Percentiles rank a stretch among this genome's conserved stretches.
These are phyloP conservation scores for Lamprologus ornatipinnis DNA, from an alignment of 2,113 vertebrate genomes.

Conservation along the genomic window DNA sequence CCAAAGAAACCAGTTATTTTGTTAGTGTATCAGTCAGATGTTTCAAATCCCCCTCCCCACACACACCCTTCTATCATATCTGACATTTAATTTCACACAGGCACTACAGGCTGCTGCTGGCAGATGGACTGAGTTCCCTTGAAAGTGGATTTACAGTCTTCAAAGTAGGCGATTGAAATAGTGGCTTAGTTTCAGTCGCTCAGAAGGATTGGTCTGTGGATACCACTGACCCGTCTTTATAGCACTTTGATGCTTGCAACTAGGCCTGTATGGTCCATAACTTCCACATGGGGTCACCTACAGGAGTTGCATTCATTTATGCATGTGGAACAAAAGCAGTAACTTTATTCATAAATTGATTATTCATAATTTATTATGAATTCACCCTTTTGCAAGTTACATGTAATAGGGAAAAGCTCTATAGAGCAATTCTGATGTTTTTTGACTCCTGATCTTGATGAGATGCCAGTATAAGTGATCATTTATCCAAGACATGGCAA, in stretches of 20 bases:
- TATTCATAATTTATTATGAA: background rate
- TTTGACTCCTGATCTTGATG: background rate
- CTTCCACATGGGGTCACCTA: background rate
- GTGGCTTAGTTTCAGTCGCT: background rate
- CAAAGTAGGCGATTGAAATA: background rate
- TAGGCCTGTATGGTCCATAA: background rate
- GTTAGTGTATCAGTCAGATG: background rate
- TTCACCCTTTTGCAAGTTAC: background rate
- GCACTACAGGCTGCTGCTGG: background rate
- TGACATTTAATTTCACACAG: conserved; percentile 29
- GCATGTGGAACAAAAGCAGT: background rate
- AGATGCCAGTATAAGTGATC: background rate
- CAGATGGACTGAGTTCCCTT: conserved; percentile 8
- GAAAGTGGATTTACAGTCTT: conserved; percentile 15
- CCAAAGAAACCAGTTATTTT: background rate
- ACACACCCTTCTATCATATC: background rate
- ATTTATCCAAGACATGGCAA: background rate
- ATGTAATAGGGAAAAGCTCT: background rate
- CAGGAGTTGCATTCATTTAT: background rate
- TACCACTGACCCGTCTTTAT: background rate
- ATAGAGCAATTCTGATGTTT: background rate
- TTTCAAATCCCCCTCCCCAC: background rate
- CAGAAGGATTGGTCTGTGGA: background rate
- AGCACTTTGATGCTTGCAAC: background rate
- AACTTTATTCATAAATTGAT: background rate